Evolutionary conservation across 1,140 invertebrate genomes (phyloP), one percentile per base, ranked within the genome.

Genomic region (Megathymus violae): DNA sequence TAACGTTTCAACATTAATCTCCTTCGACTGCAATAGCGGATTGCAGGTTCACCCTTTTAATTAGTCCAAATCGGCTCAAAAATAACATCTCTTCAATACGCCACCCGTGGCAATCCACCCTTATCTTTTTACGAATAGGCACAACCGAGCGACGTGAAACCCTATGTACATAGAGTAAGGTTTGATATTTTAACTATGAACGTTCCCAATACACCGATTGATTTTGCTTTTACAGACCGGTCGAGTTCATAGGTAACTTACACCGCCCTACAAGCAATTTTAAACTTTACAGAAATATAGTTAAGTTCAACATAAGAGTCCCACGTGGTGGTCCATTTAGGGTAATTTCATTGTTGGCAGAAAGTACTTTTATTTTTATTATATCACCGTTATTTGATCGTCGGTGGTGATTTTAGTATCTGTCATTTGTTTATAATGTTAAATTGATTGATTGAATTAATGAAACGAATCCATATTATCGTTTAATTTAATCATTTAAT

Each of bases 291-390:
- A 1, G 0, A 3, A 14, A 14, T 3, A 0, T 9, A 0, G 16
- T 46, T 19, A 6, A 43, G 41, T 17, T 44, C 2, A 58, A 31
- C 17, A 31, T 58, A 17, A 3, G 16, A 15, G 27, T 5, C 3
- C 22, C 6, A 0, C 11, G 25, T 6, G 4, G 3, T 15, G 5
- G 1, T 14, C 4, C 22, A 43, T 25, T 34, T 31, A 41, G 54
- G 40, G 41, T 13, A 41, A 22, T 43, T 56, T 31, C 14, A n/a
- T 44, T 44, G 19, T 27, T n/a, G 36, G 51, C 52, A 59, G 63
- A 59, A 59, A 64, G 59, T 64, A 64, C 54, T 59, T 64, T 51
- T 59, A 59, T 64, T 38, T 64, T 54, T 59, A 64, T 59, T 50
- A 56, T 25, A 64, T 64, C 38, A 59, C 51, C 17, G 34, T 56